These are phyloP conservation scores for Nothobranchius kuhntae DNA, from an alignment of 2,113 vertebrate genomes.

Conservation along the genomic window DNA sequence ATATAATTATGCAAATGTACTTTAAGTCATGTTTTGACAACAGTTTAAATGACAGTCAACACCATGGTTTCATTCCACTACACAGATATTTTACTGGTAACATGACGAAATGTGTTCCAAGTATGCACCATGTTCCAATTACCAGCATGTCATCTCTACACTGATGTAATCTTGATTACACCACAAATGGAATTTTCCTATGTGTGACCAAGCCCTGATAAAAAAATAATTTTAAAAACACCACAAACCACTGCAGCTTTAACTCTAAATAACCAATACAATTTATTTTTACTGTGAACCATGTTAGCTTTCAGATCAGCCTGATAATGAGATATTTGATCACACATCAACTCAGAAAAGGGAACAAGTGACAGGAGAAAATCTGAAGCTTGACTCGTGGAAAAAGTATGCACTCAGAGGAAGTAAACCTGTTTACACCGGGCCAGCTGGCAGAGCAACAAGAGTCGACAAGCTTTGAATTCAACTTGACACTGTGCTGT, in stretches of 20 bases:
- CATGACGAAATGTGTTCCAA: neutral
- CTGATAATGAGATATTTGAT: neutral
- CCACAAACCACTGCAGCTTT: slow-evolving; percentile 19
- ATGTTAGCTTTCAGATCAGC: neutral
- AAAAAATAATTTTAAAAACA: neutral
- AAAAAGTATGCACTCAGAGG: neutral
- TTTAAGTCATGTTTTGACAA: neutral
- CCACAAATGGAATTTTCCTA: neutral
- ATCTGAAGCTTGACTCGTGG: neutral
- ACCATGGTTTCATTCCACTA: neutral
- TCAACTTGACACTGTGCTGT: neutral
- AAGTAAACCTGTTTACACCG: slow-evolving; percentile 3
- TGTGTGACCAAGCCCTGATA: slow-evolving; percentile 1
- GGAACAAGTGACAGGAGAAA: neutral
- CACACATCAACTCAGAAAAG: neutral
- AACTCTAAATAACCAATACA: neutral
- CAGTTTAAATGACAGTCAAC: no score
- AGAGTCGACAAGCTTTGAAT: neutral
- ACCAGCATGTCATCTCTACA: neutral
- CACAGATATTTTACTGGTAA: neutral
- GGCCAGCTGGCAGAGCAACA: neutral
- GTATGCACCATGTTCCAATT: neutral
- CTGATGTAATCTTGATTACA: neutral
- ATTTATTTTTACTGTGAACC: neutral
- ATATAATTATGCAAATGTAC: slow-evolving; percentile 18